These are phyloP conservation scores for Rhaphigaster nebulosa DNA, from an alignment of 2,888 invertebrate species.

Conservation along the genomic window DNA sequence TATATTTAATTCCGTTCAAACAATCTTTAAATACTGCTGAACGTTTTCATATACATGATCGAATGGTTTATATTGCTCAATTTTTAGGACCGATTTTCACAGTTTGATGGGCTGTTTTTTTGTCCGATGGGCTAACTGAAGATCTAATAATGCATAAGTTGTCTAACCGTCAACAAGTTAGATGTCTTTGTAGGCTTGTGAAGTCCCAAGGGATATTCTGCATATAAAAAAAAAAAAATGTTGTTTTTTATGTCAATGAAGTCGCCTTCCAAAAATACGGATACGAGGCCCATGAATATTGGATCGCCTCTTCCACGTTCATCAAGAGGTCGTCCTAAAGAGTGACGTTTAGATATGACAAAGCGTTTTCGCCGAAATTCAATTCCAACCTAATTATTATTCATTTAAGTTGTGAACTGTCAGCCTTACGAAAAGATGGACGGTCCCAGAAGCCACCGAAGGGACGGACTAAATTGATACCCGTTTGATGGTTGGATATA, in stretches of 20 bases:
- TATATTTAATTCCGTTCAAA: too few species aligned
- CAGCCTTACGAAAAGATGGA: not conserved
- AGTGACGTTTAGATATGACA: not conserved
- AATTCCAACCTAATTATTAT: not conserved
- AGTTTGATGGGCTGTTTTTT: too few species aligned
- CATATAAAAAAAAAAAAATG: not conserved
- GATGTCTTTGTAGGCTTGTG: not conserved
- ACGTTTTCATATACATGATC: too few species aligned
- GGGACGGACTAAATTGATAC: conserved; percentile 31
- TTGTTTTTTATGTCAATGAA: not conserved
- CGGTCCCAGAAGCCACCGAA: not conserved
- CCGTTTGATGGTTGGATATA: conserved; percentile 45
- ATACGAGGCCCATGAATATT: not conserved
- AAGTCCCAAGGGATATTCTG: not conserved
- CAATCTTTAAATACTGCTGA: too few species aligned
- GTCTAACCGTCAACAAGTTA: too few species aligned
- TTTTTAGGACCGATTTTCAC: too few species aligned
- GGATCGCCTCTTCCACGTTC: not conserved
- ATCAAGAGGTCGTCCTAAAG: not conserved
- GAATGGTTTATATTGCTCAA: too few species aligned
- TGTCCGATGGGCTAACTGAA: too few species aligned
- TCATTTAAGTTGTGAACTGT: conserved; percentile 24
- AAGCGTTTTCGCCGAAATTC: not conserved
- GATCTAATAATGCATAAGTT: too few species aligned
- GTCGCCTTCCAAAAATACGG: not conserved